Percentiles rank a stretch among this genome's conserved stretches.
These are phyloP conservation scores for Globodera ellingtonae DNA, from an alignment of 1,140 invertebrate genomes.

Conservation along the genomic window DNA sequence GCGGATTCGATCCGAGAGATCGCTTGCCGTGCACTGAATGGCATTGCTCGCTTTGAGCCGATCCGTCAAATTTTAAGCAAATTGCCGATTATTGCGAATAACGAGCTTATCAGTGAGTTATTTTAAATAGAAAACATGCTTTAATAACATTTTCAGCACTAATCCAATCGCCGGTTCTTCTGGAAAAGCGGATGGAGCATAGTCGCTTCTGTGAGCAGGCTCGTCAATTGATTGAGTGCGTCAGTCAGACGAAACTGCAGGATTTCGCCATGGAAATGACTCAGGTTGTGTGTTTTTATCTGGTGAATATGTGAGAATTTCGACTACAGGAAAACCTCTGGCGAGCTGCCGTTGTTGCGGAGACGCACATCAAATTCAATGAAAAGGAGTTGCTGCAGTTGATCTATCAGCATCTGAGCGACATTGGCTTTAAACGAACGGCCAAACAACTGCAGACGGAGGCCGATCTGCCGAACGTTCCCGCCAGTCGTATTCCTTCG, in stretches of 20 bases:
- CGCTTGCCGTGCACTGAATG: constrained; percentile 77
- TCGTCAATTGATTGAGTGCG: constrained; percentile 82
- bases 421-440: constrained; percentile 71
- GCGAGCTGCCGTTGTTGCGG: constrained; percentile 83
- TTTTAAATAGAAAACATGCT: constrained; percentile 28
- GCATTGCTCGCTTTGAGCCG: constrained; percentile 84
- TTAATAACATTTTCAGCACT: constrained; percentile 71
- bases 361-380: constrained; percentile 90
- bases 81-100: constrained; percentile 87
- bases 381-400: constrained; percentile 87
- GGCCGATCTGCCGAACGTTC: constrained; percentile 55
- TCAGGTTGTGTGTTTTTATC: constrained; percentile 34
- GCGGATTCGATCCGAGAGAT: constrained; percentile 88
- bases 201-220: constrained; percentile 94
- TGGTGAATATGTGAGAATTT: neutral
- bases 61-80: constrained; percentile 93
- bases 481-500: constrained; percentile 41
- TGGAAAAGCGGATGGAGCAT: constrained; percentile 92
- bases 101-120: constrained; percentile 81
- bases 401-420: constrained; percentile 82
- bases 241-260: constrained; percentile 86
- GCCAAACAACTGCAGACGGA: constrained; percentile 49
- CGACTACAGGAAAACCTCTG: constrained; percentile 52
- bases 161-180: constrained; percentile 91
- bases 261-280: constrained; percentile 53